Percentiles rank a stretch among this genome's conserved stretches.
Conservation (phyloP, 30 jellyfish, hydroid and myxozoan species). For the Euphysa ruthae region DNA sequence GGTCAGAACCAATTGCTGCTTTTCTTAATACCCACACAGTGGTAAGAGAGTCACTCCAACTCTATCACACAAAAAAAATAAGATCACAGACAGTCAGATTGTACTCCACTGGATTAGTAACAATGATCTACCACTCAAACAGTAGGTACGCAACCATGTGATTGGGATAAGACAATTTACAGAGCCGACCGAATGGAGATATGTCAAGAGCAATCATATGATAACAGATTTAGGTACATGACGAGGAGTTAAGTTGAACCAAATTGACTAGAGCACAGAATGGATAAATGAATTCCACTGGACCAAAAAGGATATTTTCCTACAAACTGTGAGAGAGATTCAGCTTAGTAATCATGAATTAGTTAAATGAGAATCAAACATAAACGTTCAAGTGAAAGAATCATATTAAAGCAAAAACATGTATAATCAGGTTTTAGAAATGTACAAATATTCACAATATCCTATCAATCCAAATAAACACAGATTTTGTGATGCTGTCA, state of each 20-base stretch:
- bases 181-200: background rate
- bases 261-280: constrained; percentile 4
- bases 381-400: too few species aligned
- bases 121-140: constrained; percentile 10
- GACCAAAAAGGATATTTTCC: too few species aligned
- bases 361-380: too few species aligned
- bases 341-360: too few species aligned
- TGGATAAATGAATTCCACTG: background rate
- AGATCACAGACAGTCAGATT: constrained; percentile 29
- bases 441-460: too few species aligned
- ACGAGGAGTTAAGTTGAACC: constrained; percentile 19
- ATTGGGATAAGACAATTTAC: constrained; percentile 22
- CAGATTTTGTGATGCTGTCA: too few species aligned
- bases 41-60: constrained; percentile 8
- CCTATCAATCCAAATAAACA: too few species aligned
- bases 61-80: background rate
- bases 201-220: constrained; percentile 11
- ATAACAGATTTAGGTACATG: constrained; percentile 26
- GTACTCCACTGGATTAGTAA: constrained; percentile 22
- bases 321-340: too few species aligned
- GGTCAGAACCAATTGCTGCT: constrained; percentile 12
- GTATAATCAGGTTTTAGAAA: too few species aligned
- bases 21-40: constrained; percentile 17
- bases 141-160: constrained; percentile 24
- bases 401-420: too few species aligned